These are phyloP conservation scores for Brachypteracias leptosomus DNA, from an alignment of 2,113 vertebrate species.

Conservation along the genomic window DNA sequence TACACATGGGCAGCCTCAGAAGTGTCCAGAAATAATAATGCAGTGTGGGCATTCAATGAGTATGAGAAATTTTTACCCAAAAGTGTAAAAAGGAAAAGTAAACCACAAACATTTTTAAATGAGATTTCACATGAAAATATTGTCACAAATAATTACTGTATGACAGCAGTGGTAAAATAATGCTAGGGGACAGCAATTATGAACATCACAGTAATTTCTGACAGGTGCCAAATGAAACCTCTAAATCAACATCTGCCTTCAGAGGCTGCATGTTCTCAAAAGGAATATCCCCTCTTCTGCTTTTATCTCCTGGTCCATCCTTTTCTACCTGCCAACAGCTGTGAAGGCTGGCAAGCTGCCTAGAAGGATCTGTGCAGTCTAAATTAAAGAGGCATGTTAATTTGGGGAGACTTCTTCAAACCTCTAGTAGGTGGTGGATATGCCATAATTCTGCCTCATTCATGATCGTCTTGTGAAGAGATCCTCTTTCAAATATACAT, in stretches of 20 bases:
- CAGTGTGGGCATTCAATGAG: background rate
- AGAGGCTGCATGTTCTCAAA: background rate
- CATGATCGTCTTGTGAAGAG: background rate
- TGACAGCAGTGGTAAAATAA: background rate
- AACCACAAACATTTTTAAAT: background rate
- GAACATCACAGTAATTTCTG: background rate
- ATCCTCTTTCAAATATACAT: background rate
- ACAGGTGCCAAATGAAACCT: background rate
- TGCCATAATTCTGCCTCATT: background rate
- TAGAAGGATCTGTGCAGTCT: background rate
- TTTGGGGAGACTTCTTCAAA: background rate
- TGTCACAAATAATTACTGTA: background rate
- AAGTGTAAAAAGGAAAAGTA: background rate
- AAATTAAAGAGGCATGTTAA: background rate
- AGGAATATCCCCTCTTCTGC: background rate
- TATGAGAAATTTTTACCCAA: background rate
- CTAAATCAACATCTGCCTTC: background rate
- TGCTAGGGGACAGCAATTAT: background rate
- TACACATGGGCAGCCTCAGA: background rate
- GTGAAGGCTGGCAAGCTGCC: background rate
- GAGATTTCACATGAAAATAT: background rate
- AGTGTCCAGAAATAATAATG: background rate
- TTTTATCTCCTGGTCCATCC: background rate
- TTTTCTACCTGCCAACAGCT: constrained; percentile 27
- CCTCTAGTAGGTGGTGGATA: background rate